phyloP scores from a whole-genome alignment of 2,888 invertebrate species.

The Quadroppia sp. region DNA sequence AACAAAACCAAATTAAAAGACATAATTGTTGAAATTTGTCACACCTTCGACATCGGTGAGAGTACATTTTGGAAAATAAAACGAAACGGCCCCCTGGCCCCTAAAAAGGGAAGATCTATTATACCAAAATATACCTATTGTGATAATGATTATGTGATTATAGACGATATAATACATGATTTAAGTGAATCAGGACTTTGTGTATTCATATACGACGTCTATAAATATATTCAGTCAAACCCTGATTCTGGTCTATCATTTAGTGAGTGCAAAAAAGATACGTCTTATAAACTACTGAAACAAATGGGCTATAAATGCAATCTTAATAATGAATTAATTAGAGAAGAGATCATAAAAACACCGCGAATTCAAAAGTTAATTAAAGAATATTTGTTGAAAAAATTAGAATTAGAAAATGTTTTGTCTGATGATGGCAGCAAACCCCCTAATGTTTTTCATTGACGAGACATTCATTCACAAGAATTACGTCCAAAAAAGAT shows the following conservation, averaged over 20 bases:
- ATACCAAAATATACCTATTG: not conserved
- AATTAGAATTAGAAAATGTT: not conserved
- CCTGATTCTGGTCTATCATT: not conserved
- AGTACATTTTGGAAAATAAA: not conserved
- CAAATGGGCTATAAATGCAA: slow-evolving; percentile 9
- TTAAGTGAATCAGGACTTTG: not conserved
- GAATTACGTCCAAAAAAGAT: too few relatives aligned
- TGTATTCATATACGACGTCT: not conserved
- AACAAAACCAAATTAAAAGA: not conserved
- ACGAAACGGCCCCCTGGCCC: not conserved
- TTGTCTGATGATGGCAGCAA: not conserved
- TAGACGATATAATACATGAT: not conserved
- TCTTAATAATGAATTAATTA: not conserved
- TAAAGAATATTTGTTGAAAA: not conserved
- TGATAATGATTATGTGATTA: slow-evolving; percentile 11
- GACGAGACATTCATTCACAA: not conserved
- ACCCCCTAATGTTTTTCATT: not conserved
- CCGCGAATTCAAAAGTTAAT: not conserved
- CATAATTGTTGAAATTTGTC: not conserved
- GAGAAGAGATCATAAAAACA: slow-evolving; percentile 6
- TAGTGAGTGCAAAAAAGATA: not conserved
- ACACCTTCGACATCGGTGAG: not conserved
- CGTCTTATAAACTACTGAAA: not conserved
- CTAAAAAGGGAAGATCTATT: not conserved
- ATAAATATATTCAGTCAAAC: not conserved